Evolutionary conservation across 2,888 invertebrate genomes (phyloP), one percentile per base, ranked within the genome.

Genomic region (Eupithecia abbreviata): DNA sequence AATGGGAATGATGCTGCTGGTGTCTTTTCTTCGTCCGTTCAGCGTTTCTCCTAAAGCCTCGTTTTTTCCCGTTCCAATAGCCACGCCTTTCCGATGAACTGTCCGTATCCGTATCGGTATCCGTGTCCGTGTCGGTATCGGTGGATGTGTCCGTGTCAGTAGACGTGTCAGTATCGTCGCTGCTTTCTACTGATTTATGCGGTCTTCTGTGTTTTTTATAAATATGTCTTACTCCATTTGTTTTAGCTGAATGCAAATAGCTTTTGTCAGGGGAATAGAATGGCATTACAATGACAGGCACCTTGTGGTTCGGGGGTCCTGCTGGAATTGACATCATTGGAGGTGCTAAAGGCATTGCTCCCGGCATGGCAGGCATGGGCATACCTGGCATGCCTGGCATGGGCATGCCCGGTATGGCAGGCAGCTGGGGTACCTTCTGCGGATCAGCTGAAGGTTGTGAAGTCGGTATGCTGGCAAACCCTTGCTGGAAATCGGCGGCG

Each of bases 281-380:
- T 0, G 94, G 94, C 94, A 94, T 94, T 0, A 94, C 94, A 18
- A 94, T 92, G 2, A 94, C 92, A 42, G 94, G 94, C 7, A 94
- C 82, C 76, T 94, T 94, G 15, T 91, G 90, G 0, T 87, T 80
- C 10, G 78, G 76, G 12, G 91, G 86, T 3, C 84, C 85, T 47
- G 85, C 85, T 7, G 85, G 84, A 62, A 84, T 75, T 2, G 85
- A 80, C 71, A 86, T 81, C 80, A 85, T 81, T 0, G 81, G 80
- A 68, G 76, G 73, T n/a, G 85, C 81, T 71, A 83, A 75, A 4
- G 80, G 79, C 65, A 81, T 80, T 69, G 81, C 77, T 30, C 76
- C 81, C 0, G 42, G 80, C 0, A 68, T 68, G 4, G 12, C 41
- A 0, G 84, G 83, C 72, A 85, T 81, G 2, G 84, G 82, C 74